Conservation (phyloP, 2,113 vertebrate genomes). For the Benitochromis conjunctus region DNA sequence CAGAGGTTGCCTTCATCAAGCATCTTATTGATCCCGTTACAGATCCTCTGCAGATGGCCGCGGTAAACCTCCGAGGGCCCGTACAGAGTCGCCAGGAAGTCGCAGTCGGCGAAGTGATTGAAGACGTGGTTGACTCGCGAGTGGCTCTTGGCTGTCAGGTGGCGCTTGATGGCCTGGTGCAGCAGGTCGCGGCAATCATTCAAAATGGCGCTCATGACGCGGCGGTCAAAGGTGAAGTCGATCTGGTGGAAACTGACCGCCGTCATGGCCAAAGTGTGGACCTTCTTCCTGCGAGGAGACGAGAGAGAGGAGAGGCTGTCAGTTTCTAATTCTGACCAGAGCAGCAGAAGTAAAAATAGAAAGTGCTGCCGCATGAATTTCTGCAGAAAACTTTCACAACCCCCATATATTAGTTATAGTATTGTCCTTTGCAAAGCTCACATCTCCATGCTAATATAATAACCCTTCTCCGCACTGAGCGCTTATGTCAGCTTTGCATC, state of each 20-base stretch:
- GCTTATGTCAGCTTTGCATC: constrained; percentile 7
- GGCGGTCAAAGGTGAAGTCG: constrained; percentile 95
- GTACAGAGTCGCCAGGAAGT: constrained; percentile 88
- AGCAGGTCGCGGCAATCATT: constrained; percentile 89
- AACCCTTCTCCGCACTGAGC: constrained; percentile 11
- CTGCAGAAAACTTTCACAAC: constrained; percentile 17
- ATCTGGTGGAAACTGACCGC: constrained; percentile 95
- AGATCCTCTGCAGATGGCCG: constrained; percentile 82
- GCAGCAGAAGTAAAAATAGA: constrained; percentile 52
- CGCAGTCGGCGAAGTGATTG: constrained; percentile 86
- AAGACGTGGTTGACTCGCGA: constrained; percentile 91
- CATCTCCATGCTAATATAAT: constrained; percentile 27
- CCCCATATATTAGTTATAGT: constrained; percentile 4
- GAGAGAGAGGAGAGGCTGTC: constrained; percentile 15
- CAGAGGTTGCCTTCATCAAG: constrained; percentile 88
- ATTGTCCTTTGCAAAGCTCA: constrained; percentile 17
- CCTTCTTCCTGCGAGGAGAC: constrained; percentile 74
- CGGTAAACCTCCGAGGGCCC: constrained; percentile 84
- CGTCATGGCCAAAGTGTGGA: constrained; percentile 89
- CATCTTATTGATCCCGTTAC: constrained; percentile 86
- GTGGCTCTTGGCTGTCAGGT: constrained; percentile 92
- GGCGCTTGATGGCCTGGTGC: constrained; percentile 86
- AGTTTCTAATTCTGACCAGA: constrained; percentile 29
- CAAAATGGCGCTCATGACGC: constrained; percentile 83
- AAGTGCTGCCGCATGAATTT: constrained; percentile 50